These are phyloP conservation scores for Neomorphus geoffroyi DNA, from an alignment of 2,797 vertebrate genomes.

Conservation along the genomic window DNA sequence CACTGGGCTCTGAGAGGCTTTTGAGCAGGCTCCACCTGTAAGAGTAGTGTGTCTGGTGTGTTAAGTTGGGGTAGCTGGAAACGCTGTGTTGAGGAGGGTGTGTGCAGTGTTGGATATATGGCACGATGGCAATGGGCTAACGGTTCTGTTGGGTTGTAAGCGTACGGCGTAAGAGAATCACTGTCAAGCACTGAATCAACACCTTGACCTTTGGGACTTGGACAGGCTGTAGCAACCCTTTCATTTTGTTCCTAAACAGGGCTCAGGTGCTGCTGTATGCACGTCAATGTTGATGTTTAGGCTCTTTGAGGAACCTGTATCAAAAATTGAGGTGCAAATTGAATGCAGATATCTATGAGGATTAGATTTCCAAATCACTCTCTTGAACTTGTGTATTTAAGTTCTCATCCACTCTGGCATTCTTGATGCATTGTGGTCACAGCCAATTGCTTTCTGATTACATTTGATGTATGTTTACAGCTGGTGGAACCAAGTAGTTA, in stretches of 20 bases:
- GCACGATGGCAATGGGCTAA: neutral
- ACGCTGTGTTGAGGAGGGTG: accelerated
- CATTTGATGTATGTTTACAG: neutral
- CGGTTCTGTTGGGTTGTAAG: accelerated
- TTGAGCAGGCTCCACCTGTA: neutral
- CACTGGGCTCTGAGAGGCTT: accelerated
- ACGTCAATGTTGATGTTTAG: neutral
- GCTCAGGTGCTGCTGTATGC: neutral
- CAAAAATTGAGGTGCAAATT: neutral
- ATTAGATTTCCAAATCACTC: neutral
- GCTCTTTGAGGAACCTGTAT: neutral
- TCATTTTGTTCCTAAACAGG: neutral
- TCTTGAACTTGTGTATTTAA: neutral
- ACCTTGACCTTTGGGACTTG: accelerated
- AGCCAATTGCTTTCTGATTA: neutral
- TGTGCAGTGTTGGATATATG: neutral
- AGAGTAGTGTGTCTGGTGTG: accelerated
- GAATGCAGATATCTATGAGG: neutral
- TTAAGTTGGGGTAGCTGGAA: neutral
- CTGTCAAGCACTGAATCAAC: neutral
- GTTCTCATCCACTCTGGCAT: neutral
- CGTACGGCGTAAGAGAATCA: neutral
- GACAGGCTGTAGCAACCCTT: neutral
- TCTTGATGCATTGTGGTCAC: neutral
- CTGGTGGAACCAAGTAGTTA: neutral